Evolutionary conservation across 2,797 vertebrate species (phyloP).

Genomic region (Cyprinodon diabolis): DNA sequence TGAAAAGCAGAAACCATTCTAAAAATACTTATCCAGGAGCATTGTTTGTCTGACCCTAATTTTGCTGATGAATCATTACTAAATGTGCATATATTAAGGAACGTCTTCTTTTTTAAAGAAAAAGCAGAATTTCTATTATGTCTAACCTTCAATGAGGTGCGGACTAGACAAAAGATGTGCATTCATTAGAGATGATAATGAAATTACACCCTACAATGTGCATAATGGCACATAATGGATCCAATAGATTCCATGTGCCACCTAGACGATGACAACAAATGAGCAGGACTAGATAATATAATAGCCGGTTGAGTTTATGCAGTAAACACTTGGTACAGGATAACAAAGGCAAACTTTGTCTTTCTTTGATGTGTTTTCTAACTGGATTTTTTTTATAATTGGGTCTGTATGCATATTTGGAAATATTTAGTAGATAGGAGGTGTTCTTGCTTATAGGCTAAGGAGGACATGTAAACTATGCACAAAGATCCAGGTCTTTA

Average conservation of each 20-base stretch:
- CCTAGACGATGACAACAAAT: slow-evolving; percentile 60
- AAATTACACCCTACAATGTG: slow-evolving; percentile 65
- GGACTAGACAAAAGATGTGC: slow-evolving; percentile 46
- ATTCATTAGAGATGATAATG: slow-evolving; percentile 60
- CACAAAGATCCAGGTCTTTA: too few relatives aligned
- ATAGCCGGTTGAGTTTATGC: slow-evolving; percentile 24
- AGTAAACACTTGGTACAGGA: slow-evolving; percentile 16
- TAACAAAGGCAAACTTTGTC: neutral
- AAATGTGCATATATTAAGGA: slow-evolving; percentile 21
- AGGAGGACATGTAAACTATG: too few relatives aligned
- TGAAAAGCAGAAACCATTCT: neutral
- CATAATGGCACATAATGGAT: slow-evolving; percentile 69
- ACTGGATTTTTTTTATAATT: too few relatives aligned
- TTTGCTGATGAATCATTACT: slow-evolving; percentile 47
- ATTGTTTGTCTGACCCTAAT: slow-evolving; percentile 17
- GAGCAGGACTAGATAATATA: slow-evolving; percentile 25
- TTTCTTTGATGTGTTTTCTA: neutral
- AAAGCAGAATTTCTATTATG: slow-evolving; percentile 19
- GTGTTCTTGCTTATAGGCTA: too few relatives aligned
- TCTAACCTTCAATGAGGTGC: slow-evolving; percentile 28
- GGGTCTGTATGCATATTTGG: too few relatives aligned
- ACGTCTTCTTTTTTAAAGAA: slow-evolving; percentile 20
- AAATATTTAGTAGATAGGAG: too few relatives aligned
- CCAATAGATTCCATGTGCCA: slow-evolving; percentile 62
- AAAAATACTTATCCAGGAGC: slow-evolving; percentile 23